Conservation (phyloP, 2,888 invertebrate species). For the Phragmatobia fuliginosa region DNA sequence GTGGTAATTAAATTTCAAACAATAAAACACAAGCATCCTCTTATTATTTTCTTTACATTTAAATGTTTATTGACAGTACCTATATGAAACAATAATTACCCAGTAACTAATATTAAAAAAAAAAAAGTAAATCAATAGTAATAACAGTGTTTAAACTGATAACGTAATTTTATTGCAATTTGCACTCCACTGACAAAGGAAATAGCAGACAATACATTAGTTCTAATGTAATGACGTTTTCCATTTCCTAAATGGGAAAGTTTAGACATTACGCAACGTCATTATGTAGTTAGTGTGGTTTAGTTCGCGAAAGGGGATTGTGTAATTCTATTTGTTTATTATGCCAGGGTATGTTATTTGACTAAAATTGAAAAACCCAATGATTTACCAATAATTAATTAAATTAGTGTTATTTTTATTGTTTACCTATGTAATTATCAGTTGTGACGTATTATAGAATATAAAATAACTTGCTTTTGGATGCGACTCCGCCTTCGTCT, state of each 20-base stretch:
- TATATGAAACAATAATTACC: background rate
- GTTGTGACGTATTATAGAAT: no score
- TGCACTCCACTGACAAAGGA: constrained; percentile 17
- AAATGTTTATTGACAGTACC: background rate
- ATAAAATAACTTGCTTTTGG: no score
- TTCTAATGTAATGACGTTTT: constrained; percentile 18
- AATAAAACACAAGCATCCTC: no score
- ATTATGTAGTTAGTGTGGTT: constrained; percentile 22
- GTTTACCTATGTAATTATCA: no score
- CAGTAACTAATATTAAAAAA: background rate
- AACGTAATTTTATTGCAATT: constrained; percentile 14
- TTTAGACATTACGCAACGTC: constrained; percentile 27
- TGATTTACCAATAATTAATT: no score
- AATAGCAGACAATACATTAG: constrained; percentile 23
- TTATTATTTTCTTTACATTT: no score
- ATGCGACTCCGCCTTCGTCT: no score
- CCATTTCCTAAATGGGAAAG: constrained; percentile 27
- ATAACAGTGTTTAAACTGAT: background rate
- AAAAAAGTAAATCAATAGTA: background rate
- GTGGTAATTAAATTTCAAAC: background rate
- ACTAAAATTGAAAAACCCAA: background rate
- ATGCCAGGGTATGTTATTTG: background rate
- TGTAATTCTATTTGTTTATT: background rate
- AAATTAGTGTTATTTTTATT: no score
- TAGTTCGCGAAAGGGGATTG: background rate